Base-by-base conservation (phyloP, 1,140 invertebrate genomes). In the Drosophila takahashii region DNA sequence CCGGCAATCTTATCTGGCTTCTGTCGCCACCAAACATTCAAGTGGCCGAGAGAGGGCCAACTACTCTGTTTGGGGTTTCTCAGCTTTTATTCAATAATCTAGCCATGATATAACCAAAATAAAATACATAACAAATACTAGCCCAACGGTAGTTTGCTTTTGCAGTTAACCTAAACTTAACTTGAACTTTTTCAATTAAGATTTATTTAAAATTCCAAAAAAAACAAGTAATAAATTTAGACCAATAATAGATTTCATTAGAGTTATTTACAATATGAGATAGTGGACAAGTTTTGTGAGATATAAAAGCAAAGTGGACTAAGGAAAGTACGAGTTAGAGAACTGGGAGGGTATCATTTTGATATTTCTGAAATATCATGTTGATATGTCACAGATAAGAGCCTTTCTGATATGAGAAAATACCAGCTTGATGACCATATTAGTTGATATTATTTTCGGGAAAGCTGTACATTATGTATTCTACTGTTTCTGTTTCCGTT, bases 31-130 rank as follows among this genome's bases (percentile, higher is more conserved):
- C 44, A 48, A 66, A 66, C 42, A 66, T 50, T 66, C 16, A 39
- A 44, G 27, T 44, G 39, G 53, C 26, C n/a, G 27, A n/a, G n/a
- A 13, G 18, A 13, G 22, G n/a, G 22, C 11, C 22, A n/a, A 26
- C n/a, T 41, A 16, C 11, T 29, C 9, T 22, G 34, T 10, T n/a
- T 42, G 9, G 11, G 10, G 5, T 29, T 56, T 2, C n/a, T 16
- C 15, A 42, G 42, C 60, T 26, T 66, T 27, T 18, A 50, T 66
- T 66, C 64, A 66, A 66, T 41, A 65, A 65, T 66, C 60, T 65
- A 65, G 47, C 34, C 60, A 51, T 66, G 59, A 64, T 64, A 66
- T 66, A 65, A 64, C 59, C 18, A 4, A 48, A 39, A 48, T 39
- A 45, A 41, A 50, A 18, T 13, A 16, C 9, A 27, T 4, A 57